phyloP scores from a whole-genome alignment of 2,113 vertebrate genomes.

The Poeciliopsis prolifica region DNA sequence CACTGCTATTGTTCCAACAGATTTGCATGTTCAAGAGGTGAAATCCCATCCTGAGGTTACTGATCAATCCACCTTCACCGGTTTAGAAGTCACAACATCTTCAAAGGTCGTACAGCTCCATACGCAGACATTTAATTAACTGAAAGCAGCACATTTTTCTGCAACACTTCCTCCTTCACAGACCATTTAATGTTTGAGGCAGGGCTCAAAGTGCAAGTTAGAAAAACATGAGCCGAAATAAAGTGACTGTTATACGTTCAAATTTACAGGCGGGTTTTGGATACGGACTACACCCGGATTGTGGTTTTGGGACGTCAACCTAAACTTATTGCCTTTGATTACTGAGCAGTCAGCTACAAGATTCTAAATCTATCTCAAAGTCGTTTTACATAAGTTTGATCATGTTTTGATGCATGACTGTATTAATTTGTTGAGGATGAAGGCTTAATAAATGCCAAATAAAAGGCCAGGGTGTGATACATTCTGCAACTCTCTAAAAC shows the following conservation, averaged over 20 bases:
- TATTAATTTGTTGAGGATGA: not conserved
- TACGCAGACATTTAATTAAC: not conserved
- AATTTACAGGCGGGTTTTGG: constrained; percentile 43
- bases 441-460: not conserved
- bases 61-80: not conserved
- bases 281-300: constrained; percentile 29
- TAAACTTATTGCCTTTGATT: constrained; percentile 9
- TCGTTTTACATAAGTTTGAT: constrained; percentile 4
- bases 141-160: not conserved
- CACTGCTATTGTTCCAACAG: not conserved
- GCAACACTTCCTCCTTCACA: not conserved
- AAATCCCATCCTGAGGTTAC: constrained; percentile 23
- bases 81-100: not conserved
- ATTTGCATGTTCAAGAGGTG: constrained; percentile 6
- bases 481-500: constrained; percentile 21
- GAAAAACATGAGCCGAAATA: constrained; percentile 10
- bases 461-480: constrained; percentile 1
- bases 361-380: not conserved
- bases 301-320: constrained; percentile 11
- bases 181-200: not conserved
- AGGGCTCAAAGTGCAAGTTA: not conserved
- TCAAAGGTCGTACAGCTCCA: not conserved
- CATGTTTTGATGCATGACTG: not conserved
- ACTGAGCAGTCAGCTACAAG: not conserved
- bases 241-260: constrained; percentile 51